Percentiles rank a stretch among this genome's conserved stretches.
These are phyloP conservation scores for Panulirus ornatus DNA, from an alignment of 1,140 invertebrate species.

Conservation along the genomic window DNA sequence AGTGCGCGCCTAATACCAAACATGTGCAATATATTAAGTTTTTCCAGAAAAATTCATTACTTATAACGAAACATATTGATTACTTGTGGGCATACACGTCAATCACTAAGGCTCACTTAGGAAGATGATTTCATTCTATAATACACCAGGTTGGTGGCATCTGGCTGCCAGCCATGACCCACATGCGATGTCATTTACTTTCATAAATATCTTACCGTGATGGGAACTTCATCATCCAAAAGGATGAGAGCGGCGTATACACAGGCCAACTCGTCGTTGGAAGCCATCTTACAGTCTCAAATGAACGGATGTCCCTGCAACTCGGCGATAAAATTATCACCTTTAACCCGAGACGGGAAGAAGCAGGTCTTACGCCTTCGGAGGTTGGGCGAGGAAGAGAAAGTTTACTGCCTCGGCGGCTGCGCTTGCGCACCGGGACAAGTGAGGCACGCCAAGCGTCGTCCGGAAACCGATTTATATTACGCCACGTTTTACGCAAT, in stretches of 20 bases:
- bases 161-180: too few relatives aligned
- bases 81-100: too few relatives aligned
- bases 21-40: too few relatives aligned
- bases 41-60: too few relatives aligned
- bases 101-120: too few relatives aligned
- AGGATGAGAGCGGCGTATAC: conserved; percentile 98
- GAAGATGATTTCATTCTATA: too few relatives aligned
- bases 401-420: too few relatives aligned
- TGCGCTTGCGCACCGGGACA: background rate
- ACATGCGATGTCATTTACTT: background rate
- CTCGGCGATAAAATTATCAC: conserved; percentile 63
- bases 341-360: conserved; percentile 63
- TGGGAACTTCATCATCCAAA: conserved; percentile 97
- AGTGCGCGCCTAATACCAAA: too few relatives aligned
- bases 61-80: too few relatives aligned
- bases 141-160: too few relatives aligned
- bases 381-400: background rate
- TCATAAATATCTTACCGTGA: conserved; percentile 88
- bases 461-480: background rate
- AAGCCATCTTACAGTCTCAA: conserved; percentile 82
- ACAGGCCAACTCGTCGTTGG: conserved; percentile 96
- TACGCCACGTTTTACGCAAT: background rate
- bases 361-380: conserved; percentile 16
- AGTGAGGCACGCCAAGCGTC: background rate
- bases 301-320: conserved; percentile 55